A percentile compares a stretch with the other conserved stretches of the same genome.
Evolutionary conservation across 2,888 invertebrate genomes (phyloP).

Genomic region (Thymelicus lineola): DNA sequence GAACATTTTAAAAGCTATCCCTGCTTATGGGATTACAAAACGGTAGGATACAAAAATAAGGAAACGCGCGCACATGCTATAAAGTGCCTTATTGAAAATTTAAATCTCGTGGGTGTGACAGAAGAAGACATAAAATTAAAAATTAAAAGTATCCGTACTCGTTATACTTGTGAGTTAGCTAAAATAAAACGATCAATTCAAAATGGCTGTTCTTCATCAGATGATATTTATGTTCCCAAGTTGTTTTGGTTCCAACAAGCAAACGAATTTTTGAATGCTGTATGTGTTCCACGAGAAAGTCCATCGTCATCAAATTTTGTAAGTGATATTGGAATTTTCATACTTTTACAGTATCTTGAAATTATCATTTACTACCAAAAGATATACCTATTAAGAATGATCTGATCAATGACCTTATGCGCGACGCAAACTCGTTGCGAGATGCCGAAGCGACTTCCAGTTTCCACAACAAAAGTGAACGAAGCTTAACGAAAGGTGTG

Average conservation of each 20-base stretch:
- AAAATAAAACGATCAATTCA: conserved; percentile 11
- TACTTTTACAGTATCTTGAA: background rate
- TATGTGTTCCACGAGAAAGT: conserved; percentile 3
- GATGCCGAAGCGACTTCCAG: no score
- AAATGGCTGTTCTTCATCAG: background rate
- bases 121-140: conserved; percentile 12
- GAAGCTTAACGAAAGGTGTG: background rate
- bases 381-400: no score
- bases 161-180: conserved; percentile 6
- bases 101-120: background rate
- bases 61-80: background rate
- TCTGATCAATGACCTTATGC: background rate
- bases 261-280: conserved; percentile 7
- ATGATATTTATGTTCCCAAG: conserved; percentile 14
- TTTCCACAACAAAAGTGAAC: background rate
- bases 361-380: no score
- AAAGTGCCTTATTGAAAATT: background rate
- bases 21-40: conserved; percentile 14
- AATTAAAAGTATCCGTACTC: conserved; percentile 14
- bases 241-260: conserved; percentile 17
- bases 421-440: background rate
- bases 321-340: background rate
- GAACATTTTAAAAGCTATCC: conserved; percentile 11
- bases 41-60: background rate
- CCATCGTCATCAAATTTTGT: background rate